Conservation (phyloP, 2,113 vertebrate species). For the Pituophis catenifer region DNA sequence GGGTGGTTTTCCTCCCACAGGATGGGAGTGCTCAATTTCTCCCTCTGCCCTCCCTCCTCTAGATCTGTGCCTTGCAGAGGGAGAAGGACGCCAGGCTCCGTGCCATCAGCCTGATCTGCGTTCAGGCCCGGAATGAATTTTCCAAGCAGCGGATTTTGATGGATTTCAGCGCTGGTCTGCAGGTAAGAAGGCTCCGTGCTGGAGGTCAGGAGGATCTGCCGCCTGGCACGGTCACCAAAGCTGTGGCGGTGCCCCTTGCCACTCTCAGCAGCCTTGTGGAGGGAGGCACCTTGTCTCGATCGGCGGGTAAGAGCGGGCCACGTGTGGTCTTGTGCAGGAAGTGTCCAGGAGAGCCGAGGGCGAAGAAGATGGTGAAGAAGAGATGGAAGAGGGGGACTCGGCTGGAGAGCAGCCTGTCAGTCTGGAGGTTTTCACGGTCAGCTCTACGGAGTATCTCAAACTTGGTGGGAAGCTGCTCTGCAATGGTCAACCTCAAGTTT, state of each 20-base stretch:
- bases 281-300: not conserved
- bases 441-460: slow-evolving; percentile 38
- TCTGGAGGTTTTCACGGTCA: slow-evolving; percentile 41
- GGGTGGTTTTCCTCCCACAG: not conserved
- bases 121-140: slow-evolving; percentile 35
- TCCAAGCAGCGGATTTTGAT: slow-evolving; percentile 29
- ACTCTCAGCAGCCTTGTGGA: not conserved
- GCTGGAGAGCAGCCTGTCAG: not conserved
- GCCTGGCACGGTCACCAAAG: accelerated
- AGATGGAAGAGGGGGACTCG: not conserved
- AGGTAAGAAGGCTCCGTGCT: slow-evolving; percentile 9
- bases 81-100: slow-evolving; percentile 3
- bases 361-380: slow-evolving; percentile 13
- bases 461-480: slow-evolving; percentile 18
- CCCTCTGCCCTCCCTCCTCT: not conserved
- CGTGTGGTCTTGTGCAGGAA: not conserved
- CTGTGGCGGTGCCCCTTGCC: not conserved
- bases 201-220: not conserved
- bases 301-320: not conserved
- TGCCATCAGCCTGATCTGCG: slow-evolving; percentile 20
- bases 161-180: slow-evolving; percentile 24
- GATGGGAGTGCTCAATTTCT: not conserved
- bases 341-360: slow-evolving; percentile 10
- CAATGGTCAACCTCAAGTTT: slow-evolving; percentile 24
- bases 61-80: slow-evolving; percentile 14